Conservation (phyloP, 2,113 vertebrate genomes). For the Sminthopsis crassicaudata region DNA sequence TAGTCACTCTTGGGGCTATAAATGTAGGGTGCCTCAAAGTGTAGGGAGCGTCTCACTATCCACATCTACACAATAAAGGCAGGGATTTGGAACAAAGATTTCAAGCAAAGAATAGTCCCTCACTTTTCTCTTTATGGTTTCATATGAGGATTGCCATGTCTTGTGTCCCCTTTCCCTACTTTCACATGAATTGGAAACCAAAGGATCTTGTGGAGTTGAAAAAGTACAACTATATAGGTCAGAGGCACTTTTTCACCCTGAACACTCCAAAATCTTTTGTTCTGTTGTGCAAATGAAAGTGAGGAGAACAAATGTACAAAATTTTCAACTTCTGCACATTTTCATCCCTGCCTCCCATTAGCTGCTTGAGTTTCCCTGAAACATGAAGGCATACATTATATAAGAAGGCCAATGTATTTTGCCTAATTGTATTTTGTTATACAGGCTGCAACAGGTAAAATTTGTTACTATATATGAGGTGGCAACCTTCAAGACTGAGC, state of each 20-base stretch:
- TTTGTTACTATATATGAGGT: neutral
- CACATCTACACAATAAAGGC: neutral
- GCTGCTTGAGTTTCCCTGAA: neutral
- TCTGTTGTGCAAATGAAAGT: neutral
- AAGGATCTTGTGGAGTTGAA: neutral
- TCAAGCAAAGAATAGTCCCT: neutral
- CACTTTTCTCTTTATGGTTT: neutral
- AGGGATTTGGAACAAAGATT: neutral
- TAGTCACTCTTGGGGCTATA: neutral
- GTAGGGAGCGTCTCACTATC: neutral
- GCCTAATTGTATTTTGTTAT: neutral
- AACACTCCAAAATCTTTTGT: neutral
- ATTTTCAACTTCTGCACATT: neutral
- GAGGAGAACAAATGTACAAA: neutral
- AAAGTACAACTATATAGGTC: neutral
- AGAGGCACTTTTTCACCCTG: neutral
- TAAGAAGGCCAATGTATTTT: neutral
- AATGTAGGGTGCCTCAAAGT: neutral
- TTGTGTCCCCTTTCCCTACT: neutral
- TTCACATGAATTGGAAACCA: neutral
- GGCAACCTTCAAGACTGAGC: neutral
- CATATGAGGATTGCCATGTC: neutral
- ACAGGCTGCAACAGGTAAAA: neutral
- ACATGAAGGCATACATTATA: neutral
- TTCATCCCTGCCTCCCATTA: neutral